Evolutionary conservation across 2,888 invertebrate species (phyloP), one percentile per base, ranked within the genome.

Genomic region (Agrochola macilenta): DNA sequence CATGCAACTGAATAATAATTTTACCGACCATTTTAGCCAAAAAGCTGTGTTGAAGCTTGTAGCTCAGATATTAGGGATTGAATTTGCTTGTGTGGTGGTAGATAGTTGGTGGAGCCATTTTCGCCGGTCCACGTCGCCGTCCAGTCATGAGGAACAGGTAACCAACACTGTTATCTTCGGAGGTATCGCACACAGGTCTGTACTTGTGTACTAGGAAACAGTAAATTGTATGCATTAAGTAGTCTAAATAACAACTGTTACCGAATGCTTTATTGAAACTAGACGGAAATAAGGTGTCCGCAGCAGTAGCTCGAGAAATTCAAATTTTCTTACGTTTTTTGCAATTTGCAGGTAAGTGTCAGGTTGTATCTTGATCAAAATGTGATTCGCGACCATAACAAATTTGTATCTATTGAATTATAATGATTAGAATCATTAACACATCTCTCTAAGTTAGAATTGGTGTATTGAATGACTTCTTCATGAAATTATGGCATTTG

Each of bases 1-100:
- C 89, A 87, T 87, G 86, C 86, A 85, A 89, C 72, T 88, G 81
- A 79, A 85, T 89, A 89, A 77, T 89, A 76, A 87, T 89, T 88
- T 83, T 78, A 87, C 68, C 26, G 30, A 43, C 63, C 54, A 43
- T 26, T 60, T 54, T 12, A n/a, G 9, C 2, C 9, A 12, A n/a
- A 49, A 76, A 52, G 52, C 26, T 14, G 85, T 9, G 73, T 39
- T 82, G 43, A 58, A 80, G 20, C 74, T 39, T 84, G 60, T 30
- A 0, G 0, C 0, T 0, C 2, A 0, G 0, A 9, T 0, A 3
- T 58, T 77, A 84, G 52, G 35, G 70, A 82, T 73, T 20, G 54
- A 46, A 75, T 78, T 84, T 4, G 11, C 14, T 43, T 80, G 76
- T 20, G 9, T 66, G 11, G 12, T 26, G 23, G 26, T 30, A 23